phyloP scores from a whole-genome alignment of 2,888 invertebrate species.

The Bellardia pandia region DNA sequence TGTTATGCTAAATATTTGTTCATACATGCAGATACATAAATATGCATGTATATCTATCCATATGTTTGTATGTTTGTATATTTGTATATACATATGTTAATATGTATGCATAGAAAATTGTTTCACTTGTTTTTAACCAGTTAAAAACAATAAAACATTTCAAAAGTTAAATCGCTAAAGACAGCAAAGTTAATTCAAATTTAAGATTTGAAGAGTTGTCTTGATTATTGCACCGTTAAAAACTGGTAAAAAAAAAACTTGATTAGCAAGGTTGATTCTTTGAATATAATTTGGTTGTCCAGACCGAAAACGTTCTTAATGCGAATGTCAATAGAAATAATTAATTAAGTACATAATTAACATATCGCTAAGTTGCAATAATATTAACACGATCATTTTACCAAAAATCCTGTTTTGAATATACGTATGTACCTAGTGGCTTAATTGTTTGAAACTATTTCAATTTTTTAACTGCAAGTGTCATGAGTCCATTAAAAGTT shows the following conservation, averaged over 20 bases:
- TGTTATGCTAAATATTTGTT: neutral
- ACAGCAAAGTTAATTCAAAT: slow-evolving; percentile 4
- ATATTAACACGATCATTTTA: too few relatives aligned
- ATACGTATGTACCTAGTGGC: too few relatives aligned
- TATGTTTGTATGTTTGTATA: neutral
- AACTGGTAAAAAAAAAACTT: slow-evolving; percentile 38
- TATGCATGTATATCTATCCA: neutral
- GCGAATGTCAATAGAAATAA: neutral
- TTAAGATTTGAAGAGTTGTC: slow-evolving; percentile 28
- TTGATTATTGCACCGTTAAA: slow-evolving; percentile 52
- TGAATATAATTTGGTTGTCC: neutral
- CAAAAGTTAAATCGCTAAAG: neutral
- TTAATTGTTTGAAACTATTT: too few relatives aligned
- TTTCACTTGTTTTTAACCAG: neutral
- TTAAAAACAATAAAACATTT: neutral
- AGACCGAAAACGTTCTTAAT: neutral
- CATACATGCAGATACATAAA: slow-evolving; percentile 14
- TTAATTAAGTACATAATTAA: too few relatives aligned
- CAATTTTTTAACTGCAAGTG: too few relatives aligned
- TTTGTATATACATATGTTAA: slow-evolving; percentile 1
- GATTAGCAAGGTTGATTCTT: slow-evolving; percentile 15
- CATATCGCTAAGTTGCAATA: too few relatives aligned
- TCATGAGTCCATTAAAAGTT: too few relatives aligned
- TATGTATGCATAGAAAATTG: neutral
- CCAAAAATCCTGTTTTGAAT: too few relatives aligned